Percentiles rank a stretch among this genome's conserved stretches.
These are phyloP conservation scores for Acanthurus lineatus DNA, from an alignment of 2,797 vertebrate genomes.

Conservation along the genomic window DNA sequence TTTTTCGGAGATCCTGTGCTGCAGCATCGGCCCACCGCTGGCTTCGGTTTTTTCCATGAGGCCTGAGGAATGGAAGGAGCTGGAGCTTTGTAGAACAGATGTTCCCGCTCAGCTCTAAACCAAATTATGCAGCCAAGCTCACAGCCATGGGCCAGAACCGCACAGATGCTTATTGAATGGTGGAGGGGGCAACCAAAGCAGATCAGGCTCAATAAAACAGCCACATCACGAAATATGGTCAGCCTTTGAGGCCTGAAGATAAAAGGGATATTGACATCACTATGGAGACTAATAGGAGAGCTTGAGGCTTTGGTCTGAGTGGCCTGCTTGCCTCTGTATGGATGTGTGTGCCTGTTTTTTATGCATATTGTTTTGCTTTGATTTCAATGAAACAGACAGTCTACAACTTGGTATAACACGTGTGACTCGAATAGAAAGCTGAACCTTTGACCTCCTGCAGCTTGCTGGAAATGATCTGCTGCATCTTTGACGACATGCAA, in stretches of 20 bases:
- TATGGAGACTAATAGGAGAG: constrained; percentile 77
- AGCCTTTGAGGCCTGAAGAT: constrained; percentile 75
- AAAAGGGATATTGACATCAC: constrained; percentile 76
- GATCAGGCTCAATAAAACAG: constrained; percentile 76
- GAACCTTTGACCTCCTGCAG: constrained; percentile 23
- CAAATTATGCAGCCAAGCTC: constrained; percentile 76
- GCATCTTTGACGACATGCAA: background rate
- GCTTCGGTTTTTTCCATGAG: constrained; percentile 52
- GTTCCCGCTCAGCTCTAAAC: constrained; percentile 82
- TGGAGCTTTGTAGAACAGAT: constrained; percentile 82
- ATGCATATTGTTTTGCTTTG: constrained; percentile 32
- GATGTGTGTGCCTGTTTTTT: constrained; percentile 35
- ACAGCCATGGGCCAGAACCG: constrained; percentile 70
- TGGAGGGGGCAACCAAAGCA: constrained; percentile 71
- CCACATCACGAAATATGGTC: constrained; percentile 80
- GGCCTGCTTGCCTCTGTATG: constrained; percentile 24
- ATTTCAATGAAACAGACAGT: constrained; percentile 20
- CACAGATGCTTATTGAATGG: constrained; percentile 76
- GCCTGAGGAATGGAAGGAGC: constrained; percentile 62
- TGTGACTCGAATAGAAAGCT: constrained; percentile 29
- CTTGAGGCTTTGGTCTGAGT: constrained; percentile 61
- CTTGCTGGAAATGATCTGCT: constrained; percentile 1
- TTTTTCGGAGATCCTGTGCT: constrained; percentile 42
- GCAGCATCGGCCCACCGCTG: constrained; percentile 24
- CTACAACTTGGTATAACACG: constrained; percentile 13